Percentiles rank a stretch among this genome's conserved stretches.
These are phyloP conservation scores for Tympanuchus pallidicinctus DNA, from an alignment of 2,113 vertebrate species.

Conservation along the genomic window DNA sequence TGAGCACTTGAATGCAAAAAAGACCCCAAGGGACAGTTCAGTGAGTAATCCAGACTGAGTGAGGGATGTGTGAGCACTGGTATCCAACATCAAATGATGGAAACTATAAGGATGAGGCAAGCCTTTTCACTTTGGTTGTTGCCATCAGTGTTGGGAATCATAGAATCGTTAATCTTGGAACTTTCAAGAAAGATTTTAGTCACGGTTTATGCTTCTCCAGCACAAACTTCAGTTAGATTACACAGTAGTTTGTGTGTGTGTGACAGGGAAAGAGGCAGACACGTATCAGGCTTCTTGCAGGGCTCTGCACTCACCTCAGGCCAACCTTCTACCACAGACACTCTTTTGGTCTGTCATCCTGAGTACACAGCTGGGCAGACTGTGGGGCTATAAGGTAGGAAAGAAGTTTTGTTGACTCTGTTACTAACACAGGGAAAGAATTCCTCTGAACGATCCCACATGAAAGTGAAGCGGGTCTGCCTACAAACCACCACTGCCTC, in stretches of 20 bases:
- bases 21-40: background rate
- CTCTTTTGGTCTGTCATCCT: background rate
- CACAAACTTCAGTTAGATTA: background rate
- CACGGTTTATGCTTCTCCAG: background rate
- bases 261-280: background rate
- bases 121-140: background rate
- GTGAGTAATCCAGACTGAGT: background rate
- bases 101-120: background rate
- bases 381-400: background rate
- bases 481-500: background rate
- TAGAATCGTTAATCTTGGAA: background rate
- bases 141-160: background rate
- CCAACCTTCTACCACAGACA: background rate
- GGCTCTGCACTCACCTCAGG: background rate
- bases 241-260: background rate
- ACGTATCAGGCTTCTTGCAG: background rate
- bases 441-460: background rate
- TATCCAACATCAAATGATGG: accelerated
- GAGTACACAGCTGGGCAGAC: background rate
- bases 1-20: background rate
- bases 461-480: background rate
- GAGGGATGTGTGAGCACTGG: background rate
- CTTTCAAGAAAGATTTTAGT: background rate
- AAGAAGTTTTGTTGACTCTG: background rate
- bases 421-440: background rate